A percentile compares a stretch with the other conserved stretches of the same genome.
These are phyloP conservation scores for Zootermopsis nevadensis DNA, from an alignment of 2,888 invertebrate species.

Conservation along the genomic window DNA sequence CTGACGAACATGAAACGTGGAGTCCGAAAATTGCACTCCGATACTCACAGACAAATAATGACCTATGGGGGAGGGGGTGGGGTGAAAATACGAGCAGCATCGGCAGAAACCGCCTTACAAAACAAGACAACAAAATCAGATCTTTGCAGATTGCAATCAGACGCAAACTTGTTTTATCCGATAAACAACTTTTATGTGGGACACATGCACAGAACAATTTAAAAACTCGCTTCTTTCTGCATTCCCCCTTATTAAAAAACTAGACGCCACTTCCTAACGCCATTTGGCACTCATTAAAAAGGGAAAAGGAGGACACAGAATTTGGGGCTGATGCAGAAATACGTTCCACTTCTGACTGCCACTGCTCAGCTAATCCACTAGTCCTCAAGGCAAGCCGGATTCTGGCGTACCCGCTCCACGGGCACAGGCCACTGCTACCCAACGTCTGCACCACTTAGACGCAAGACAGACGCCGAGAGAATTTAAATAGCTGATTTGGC, in stretches of 20 bases:
- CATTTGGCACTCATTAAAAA: neutral
- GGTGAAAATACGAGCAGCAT: neutral
- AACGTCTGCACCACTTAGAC: too few relatives aligned
- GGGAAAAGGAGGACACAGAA: neutral
- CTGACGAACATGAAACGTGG: too few relatives aligned
- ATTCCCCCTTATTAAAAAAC: neutral
- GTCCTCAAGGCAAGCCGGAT: slow-evolving; percentile 9
- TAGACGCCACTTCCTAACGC: neutral
- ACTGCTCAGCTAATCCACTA: neutral
- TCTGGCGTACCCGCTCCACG: neutral
- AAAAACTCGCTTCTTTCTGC: neutral
- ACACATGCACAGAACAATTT: neutral
- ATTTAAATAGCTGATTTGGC: too few relatives aligned
- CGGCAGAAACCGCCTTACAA: neutral
- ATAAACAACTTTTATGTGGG: neutral
- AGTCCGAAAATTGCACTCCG: too few relatives aligned
- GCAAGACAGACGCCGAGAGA: too few relatives aligned
- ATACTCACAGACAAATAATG: too few relatives aligned
- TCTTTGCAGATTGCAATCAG: neutral
- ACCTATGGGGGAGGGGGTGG: neutral
- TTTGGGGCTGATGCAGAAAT: neutral
- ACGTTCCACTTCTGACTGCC: slow-evolving; percentile 7
- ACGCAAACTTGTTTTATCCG: neutral
- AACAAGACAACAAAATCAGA: neutral
- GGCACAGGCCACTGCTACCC: too few relatives aligned